Conservation (phyloP, 2,797 vertebrate genomes). For the Chaetodon trifasciatus region DNA sequence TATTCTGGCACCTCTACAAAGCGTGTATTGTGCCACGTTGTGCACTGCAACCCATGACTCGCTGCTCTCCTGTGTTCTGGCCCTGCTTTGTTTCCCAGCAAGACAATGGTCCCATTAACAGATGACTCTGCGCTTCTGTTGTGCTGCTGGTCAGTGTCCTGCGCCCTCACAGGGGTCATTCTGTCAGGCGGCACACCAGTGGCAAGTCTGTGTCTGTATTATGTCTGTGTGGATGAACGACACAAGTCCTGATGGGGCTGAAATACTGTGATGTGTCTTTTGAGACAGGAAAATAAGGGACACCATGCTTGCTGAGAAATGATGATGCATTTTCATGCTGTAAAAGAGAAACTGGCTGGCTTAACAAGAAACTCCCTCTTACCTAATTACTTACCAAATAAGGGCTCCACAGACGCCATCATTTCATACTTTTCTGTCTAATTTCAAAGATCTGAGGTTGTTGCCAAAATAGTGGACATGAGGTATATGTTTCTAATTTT, state of each 20-base stretch:
- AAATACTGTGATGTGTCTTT: conserved; percentile 16
- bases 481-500: not conserved
- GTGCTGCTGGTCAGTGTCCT: conserved; percentile 57
- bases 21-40: conserved; percentile 38
- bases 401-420: not conserved
- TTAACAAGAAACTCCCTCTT: not conserved
- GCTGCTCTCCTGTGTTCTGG: conserved; percentile 57
- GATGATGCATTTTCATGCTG: not conserved
- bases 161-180: conserved; percentile 57
- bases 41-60: conserved; percentile 49
- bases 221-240: conserved; percentile 12
- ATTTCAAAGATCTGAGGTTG: conserved; percentile 1
- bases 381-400: not conserved
- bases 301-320: conserved; percentile 3
- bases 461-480: not conserved
- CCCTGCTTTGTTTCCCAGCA: conserved; percentile 63
- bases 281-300: conserved; percentile 1
- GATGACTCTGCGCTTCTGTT: conserved; percentile 83
- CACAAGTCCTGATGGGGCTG: conserved; percentile 14
- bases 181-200: conserved; percentile 60
- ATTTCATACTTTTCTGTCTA: not conserved
- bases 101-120: conserved; percentile 75
- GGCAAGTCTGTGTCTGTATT: conserved; percentile 28
- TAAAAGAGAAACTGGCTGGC: not conserved
- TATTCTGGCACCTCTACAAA: conserved; percentile 59